These are phyloP conservation scores for Tringa solitaria DNA, from an alignment of 2,113 vertebrate genomes.

Conservation along the genomic window DNA sequence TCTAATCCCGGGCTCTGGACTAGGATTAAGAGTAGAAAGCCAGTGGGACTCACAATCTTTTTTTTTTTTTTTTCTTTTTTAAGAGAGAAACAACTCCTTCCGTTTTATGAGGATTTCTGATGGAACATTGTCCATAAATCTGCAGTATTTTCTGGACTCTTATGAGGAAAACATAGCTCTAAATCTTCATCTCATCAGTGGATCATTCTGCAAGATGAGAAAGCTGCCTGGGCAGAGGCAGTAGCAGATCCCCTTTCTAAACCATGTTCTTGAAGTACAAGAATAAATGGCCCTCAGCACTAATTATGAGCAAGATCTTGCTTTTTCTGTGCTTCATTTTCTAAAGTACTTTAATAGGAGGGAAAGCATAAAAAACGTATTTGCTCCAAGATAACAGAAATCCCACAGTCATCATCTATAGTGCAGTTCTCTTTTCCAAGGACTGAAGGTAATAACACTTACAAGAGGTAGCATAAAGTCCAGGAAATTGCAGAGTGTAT, in stretches of 20 bases:
- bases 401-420: neutral
- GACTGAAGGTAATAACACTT: neutral
- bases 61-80: neutral
- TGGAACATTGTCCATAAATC: neutral
- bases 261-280: neutral
- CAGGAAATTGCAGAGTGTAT: neutral
- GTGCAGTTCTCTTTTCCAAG: neutral
- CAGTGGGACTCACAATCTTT: neutral
- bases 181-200: neutral
- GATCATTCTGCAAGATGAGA: neutral
- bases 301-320: neutral
- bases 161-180: neutral
- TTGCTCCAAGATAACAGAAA: neutral
- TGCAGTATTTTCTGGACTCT: neutral
- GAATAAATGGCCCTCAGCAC: neutral
- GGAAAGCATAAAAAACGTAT: neutral
- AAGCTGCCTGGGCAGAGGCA: neutral
- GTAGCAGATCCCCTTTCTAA: neutral
- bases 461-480: neutral
- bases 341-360: neutral
- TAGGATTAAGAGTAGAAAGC: neutral
- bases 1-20: neutral
- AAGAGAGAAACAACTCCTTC: neutral
- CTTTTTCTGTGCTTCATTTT: neutral
- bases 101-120: neutral